Evolutionary conservation across 2,888 invertebrate genomes (phyloP), one percentile per base, ranked within the genome.

Genomic region (Dusona sp.): DNA sequence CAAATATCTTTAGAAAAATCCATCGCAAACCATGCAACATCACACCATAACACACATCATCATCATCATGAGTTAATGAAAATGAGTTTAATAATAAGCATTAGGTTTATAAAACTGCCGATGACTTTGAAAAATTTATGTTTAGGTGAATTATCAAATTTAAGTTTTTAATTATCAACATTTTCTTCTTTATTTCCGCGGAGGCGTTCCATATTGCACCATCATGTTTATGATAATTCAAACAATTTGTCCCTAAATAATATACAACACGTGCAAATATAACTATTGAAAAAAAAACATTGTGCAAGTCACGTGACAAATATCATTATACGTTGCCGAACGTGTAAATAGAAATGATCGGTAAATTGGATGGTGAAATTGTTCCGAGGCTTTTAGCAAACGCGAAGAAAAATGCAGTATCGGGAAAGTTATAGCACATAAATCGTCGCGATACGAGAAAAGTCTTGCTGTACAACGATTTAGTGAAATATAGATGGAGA

Each of bases 371-470:
- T 61, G 2, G 61, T 61, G 1, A 8, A 61, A 74, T 38, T n/a
- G 29, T 51, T 51, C n/a, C 51, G 29, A 48, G 3, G 54, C 19
- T 38, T 57, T 57, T 25, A 22, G 22, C 25, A 57, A 57, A 74
- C 38, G 22, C 25, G 74, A 45, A 29, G 38, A 13, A 38, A 57
- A 74, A 57, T 42, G 4, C 1, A 36, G 74, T 42, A 16, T 25
- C 25, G 74, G 13, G 38, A 74, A 61, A 74, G 57, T 74, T 74
- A 57, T 33, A 19, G 74, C 74, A 42, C 74, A 57, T 54, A 61
- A 74, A 74, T 73, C 16, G 61, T 1, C 29, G 29, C 19, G 29
- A 29, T 16, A 51, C 25, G 8, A 72, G 19, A 22, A 73, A 73
- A 54, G 36, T 36, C 36, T 22, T 36, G n/a, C 22, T 13, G 36